phyloP scores from a whole-genome alignment of 1,140 invertebrate genomes.

The Plectrocnemia conspersa region DNA sequence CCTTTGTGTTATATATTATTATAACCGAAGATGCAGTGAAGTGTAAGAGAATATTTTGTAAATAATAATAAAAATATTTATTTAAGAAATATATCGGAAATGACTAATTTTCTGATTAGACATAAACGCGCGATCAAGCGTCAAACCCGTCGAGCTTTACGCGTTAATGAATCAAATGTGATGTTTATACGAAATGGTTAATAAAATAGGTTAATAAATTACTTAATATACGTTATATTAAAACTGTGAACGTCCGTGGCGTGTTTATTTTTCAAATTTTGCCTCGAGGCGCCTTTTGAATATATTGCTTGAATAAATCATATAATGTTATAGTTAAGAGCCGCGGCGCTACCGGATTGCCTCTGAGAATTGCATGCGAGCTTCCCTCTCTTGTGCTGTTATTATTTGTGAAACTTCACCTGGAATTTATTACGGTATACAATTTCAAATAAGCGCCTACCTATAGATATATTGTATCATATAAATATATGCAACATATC shows the following conservation, averaged over 20 bases:
- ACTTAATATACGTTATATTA: too few species aligned
- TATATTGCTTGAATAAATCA: constrained; percentile 10
- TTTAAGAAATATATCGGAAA: background rate
- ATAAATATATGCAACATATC: too few species aligned
- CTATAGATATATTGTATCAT: too few species aligned
- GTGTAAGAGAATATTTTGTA: background rate
- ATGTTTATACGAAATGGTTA: too few species aligned
- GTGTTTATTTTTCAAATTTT: constrained; percentile 13
- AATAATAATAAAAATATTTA: background rate
- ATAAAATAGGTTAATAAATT: too few species aligned
- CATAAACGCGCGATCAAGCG: too few species aligned
- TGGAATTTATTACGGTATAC: constrained; percentile 16
- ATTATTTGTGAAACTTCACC: constrained; percentile 15
- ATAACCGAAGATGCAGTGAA: background rate
- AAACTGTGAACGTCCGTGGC: too few species aligned
- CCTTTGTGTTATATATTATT: background rate
- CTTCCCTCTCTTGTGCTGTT: too few species aligned
- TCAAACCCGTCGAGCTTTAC: too few species aligned
- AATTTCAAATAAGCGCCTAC: constrained; percentile 6
- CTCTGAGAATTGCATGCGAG: background rate
- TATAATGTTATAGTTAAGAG: constrained; percentile 15
- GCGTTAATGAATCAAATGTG: too few species aligned
- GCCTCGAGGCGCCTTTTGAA: constrained; percentile 11
- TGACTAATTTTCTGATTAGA: background rate
- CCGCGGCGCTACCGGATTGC: constrained; percentile 9